Evolutionary conservation across 2,888 invertebrate species (phyloP).

Genomic region (Corbicula japonica): DNA sequence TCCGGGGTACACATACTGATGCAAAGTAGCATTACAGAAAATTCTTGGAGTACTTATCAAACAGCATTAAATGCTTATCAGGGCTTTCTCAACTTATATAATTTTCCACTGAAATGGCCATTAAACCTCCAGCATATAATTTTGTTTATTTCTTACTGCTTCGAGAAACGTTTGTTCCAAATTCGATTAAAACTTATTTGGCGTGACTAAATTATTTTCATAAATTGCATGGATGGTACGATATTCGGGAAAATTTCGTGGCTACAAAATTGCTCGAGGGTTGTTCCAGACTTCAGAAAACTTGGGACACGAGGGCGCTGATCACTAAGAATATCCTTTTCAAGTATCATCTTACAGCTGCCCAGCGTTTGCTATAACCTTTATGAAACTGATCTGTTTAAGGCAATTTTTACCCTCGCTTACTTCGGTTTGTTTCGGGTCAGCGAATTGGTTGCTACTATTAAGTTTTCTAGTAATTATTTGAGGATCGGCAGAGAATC

Average conservation of each 20-base stretch:
- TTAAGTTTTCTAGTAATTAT: neutral
- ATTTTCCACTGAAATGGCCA: neutral
- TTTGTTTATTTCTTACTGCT: slow-evolving; percentile 1
- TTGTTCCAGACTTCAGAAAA: neutral
- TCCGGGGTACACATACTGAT: neutral
- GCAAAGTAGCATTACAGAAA: neutral
- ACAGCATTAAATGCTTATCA: neutral
- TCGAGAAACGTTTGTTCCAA: neutral
- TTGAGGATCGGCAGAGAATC: too few species aligned
- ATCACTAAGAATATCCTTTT: neutral
- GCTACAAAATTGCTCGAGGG: slow-evolving; percentile 14
- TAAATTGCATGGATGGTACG: neutral
- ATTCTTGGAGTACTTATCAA: neutral
- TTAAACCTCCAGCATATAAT: neutral
- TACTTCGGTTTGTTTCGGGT: slow-evolving; percentile 8
- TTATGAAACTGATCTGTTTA: neutral
- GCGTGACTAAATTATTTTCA: slow-evolving; percentile 5
- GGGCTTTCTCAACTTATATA: neutral
- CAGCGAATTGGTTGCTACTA: neutral
- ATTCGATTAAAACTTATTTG: neutral
- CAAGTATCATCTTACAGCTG: neutral
- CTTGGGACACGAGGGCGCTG: slow-evolving; percentile 1
- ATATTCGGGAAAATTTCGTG: neutral
- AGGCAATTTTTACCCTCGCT: neutral
- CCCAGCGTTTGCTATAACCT: neutral